Percentiles rank a stretch among this genome's conserved stretches.
Evolutionary conservation across 37 sponge, comb jelly and placozoan genomes (phyloP).

Genomic region (Diacarnus erythraeanus): DNA sequence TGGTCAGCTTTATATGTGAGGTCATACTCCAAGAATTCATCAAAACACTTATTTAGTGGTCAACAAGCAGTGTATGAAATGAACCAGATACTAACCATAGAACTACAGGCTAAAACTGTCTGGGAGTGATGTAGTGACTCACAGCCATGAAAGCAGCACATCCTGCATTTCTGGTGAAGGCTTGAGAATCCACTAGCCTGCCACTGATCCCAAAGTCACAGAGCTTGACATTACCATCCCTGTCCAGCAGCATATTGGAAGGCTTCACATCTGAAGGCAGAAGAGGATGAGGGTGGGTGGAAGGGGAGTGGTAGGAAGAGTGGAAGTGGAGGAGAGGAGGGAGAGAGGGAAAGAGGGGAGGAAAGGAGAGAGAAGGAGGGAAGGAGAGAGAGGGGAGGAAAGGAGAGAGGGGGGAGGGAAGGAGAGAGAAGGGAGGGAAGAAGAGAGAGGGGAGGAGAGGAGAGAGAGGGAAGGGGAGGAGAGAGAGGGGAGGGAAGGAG

Average conservation of each 20-base stretch:
- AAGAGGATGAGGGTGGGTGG: background rate
- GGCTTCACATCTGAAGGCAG: constrained; percentile 93
- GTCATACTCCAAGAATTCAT: too few relatives aligned
- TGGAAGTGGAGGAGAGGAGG: background rate
- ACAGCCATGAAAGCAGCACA: constrained; percentile 90
- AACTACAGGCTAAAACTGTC: too few relatives aligned
- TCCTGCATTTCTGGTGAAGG: constrained; percentile 84
- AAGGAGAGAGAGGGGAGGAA: background rate
- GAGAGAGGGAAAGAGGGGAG: background rate
- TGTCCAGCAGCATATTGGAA: constrained; percentile 83
- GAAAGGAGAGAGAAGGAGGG: background rate
- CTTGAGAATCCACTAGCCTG: constrained; percentile 86
- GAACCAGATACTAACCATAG: too few relatives aligned
- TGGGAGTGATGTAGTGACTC: too few relatives aligned
- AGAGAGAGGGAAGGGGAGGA: background rate
- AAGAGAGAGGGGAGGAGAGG: background rate
- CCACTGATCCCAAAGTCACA: constrained; percentile 98
- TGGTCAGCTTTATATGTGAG: too few relatives aligned
- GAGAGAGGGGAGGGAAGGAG: background rate
- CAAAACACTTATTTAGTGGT: too few relatives aligned
- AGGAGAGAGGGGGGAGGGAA: background rate
- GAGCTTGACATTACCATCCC: constrained; percentile 74
- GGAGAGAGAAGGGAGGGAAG: constrained; percentile 8
- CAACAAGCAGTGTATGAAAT: too few relatives aligned
- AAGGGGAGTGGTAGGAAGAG: background rate